Evolutionary conservation across 2,113 vertebrate genomes (phyloP).

Genomic region (Galemys pyrenaicus): DNA sequence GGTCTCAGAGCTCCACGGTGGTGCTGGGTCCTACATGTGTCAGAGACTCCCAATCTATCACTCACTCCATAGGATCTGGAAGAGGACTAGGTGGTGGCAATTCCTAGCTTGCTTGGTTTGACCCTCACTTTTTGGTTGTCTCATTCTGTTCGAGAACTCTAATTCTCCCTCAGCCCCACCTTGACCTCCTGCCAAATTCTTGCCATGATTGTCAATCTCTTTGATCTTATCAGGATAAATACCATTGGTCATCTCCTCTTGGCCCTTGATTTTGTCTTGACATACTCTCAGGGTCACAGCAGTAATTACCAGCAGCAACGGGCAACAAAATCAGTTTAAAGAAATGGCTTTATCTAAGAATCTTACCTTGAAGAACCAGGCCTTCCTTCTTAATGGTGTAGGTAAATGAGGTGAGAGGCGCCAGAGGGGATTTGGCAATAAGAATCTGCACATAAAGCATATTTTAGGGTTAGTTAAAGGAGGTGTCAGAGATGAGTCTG

Average conservation of each 20-base stretch:
- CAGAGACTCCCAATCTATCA: background rate
- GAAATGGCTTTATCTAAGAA: background rate
- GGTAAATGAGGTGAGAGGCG: slow-evolving; percentile 86
- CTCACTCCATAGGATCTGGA: background rate
- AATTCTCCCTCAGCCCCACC: background rate
- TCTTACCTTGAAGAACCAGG: slow-evolving; percentile 89
- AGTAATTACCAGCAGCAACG: background rate
- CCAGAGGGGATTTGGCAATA: slow-evolving; percentile 90
- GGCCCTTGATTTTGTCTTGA: slow-evolving; percentile 27
- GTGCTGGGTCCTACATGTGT: background rate
- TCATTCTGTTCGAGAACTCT: background rate
- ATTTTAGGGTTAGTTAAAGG: slow-evolving; percentile 43
- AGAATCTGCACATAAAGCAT: slow-evolving; percentile 85
- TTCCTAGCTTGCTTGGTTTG: background rate
- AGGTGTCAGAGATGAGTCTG: background rate
- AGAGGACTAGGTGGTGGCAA: background rate
- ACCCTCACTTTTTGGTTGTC: background rate
- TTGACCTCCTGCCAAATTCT: slow-evolving; percentile 1
- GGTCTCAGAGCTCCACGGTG: background rate
- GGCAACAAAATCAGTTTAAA: background rate
- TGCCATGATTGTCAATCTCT: background rate
- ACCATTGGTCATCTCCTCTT: background rate
- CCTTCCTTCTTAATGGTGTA: slow-evolving; percentile 89
- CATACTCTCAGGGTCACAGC: background rate
- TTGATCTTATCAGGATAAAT: background rate